Percentiles rank a stretch among this genome's conserved stretches.
These are phyloP conservation scores for Hypotaenidia philippensis DNA, from an alignment of 2,797 vertebrate species.

Conservation along the genomic window DNA sequence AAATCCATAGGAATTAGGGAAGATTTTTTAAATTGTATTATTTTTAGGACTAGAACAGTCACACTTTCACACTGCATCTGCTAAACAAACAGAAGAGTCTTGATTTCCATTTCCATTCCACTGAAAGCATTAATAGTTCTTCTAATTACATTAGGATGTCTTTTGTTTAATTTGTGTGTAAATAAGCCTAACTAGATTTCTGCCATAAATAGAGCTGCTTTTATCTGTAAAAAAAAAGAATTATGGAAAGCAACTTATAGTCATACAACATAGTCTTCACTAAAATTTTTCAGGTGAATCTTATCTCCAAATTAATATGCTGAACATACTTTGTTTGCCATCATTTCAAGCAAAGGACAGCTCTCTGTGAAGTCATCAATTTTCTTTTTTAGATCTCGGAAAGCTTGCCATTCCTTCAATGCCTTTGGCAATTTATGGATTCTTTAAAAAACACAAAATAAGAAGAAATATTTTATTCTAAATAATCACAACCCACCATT, in stretches of 20 bases:
- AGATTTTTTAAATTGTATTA: background rate
- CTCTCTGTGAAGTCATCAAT: constrained; percentile 88
- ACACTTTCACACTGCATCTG: background rate
- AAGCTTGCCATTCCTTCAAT: constrained; percentile 89
- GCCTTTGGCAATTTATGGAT: constrained; percentile 86
- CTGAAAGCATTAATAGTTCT: background rate
- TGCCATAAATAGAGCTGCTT: background rate
- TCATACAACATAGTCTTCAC: background rate
- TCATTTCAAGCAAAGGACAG: constrained; percentile 89
- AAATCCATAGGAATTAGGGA: background rate
- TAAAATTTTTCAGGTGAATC: background rate
- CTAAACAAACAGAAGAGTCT: background rate
- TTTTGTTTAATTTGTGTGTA: background rate
- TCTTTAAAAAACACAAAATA: constrained; percentile 67
- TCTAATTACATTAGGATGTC: background rate
- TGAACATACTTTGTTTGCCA: constrained; percentile 86
- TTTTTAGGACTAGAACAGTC: background rate
- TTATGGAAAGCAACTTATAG: background rate
- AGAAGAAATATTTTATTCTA: background rate
- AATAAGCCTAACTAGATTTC: background rate
- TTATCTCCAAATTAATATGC: constrained; percentile 9
- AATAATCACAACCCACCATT: background rate
- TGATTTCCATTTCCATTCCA: background rate
- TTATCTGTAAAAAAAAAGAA: background rate
- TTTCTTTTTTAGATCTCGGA: constrained; percentile 86